These are phyloP conservation scores for Tokudaia muenninki DNA, from an alignment of 2,797 vertebrate genomes.

Conservation along the genomic window DNA sequence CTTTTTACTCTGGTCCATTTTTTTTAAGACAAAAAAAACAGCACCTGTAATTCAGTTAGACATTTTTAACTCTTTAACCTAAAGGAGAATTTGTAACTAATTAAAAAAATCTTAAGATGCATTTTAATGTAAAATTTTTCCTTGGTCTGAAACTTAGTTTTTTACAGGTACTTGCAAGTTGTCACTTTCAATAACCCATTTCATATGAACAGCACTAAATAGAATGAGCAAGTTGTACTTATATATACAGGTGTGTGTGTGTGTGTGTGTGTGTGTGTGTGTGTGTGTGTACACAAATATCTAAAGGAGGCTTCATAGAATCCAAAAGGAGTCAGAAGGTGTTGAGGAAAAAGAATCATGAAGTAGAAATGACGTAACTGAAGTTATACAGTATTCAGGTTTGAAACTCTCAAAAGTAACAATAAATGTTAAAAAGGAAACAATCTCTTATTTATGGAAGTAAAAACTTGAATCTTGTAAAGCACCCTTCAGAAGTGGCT, in stretches of 20 bases:
- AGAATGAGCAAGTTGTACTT: background rate
- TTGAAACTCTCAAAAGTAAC: background rate
- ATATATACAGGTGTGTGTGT: background rate
- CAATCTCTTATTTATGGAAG: background rate
- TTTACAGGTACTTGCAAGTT: background rate
- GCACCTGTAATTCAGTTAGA: background rate
- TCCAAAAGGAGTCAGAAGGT: background rate
- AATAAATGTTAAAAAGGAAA: background rate
- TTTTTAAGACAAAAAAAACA: background rate
- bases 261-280: background rate
- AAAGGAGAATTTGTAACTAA: constrained; percentile 28
- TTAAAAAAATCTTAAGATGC: background rate
- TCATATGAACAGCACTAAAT: background rate
- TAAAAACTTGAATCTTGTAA: background rate
- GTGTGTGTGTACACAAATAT: background rate
- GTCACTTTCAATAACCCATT: background rate
- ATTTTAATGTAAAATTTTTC: background rate
- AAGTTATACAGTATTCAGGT: background rate
- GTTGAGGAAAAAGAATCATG: background rate
- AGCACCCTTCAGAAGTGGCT: background rate
- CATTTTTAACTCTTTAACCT: background rate
- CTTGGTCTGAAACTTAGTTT: constrained; percentile 13
- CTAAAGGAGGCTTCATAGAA: background rate
- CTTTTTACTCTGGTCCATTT: background rate
- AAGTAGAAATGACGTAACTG: background rate